Conservation (phyloP, 2,113 vertebrate species). For the Apus apus region DNA sequence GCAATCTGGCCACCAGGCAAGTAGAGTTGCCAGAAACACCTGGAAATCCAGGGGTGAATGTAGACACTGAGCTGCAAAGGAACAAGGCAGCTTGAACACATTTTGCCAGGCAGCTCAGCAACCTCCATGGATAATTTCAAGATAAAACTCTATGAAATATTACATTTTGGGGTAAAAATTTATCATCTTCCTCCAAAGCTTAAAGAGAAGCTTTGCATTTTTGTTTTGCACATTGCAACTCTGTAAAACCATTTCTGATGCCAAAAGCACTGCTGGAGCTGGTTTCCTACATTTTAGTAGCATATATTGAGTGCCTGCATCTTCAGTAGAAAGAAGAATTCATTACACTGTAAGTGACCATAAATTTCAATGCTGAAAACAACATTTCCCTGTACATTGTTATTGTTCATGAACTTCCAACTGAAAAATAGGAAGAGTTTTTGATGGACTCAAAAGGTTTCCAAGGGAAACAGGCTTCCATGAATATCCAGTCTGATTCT, state of each 20-base stretch:
- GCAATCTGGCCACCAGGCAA: not conserved
- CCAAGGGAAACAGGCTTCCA: not conserved
- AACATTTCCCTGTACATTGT: not conserved
- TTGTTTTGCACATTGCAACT: not conserved
- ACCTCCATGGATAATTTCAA: not conserved
- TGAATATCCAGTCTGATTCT: not conserved
- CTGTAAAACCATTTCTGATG: not conserved
- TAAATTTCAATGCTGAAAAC: slow-evolving; percentile 4
- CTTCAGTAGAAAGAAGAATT: not conserved
- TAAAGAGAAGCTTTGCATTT: not conserved
- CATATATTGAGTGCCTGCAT: not conserved
- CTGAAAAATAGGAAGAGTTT: not conserved
- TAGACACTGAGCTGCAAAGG: not conserved
- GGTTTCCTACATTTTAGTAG: not conserved
- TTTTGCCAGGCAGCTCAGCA: not conserved
- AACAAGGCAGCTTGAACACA: not conserved
- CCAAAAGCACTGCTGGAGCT: slow-evolving; percentile 4
- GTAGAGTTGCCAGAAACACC: not conserved
- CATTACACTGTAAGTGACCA: not conserved
- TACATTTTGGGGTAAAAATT: not conserved
- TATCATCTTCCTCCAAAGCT: not conserved
- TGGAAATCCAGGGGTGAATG: not conserved
- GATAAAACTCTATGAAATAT: not conserved
- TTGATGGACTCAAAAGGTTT: not conserved
- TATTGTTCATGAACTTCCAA: not conserved